A percentile compares a stretch with the other conserved stretches of the same genome.
Evolutionary conservation across 2,888 invertebrate species (phyloP).

Genomic region (Hartigia nigra): DNA sequence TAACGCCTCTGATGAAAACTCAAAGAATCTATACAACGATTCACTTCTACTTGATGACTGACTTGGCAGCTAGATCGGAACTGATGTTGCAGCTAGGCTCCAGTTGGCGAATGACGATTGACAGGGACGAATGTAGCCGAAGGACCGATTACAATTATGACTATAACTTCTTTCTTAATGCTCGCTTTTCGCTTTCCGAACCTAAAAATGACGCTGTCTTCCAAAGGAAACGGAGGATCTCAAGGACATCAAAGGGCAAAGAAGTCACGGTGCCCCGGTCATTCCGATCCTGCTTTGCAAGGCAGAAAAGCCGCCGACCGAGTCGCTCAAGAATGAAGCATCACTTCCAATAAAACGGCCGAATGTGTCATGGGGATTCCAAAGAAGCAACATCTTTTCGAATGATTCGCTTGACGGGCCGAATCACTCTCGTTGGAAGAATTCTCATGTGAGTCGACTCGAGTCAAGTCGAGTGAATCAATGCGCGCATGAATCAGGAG

Average conservation of each 20-base stretch:
- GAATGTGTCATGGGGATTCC: neutral
- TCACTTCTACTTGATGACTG: neutral
- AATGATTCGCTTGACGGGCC: neutral
- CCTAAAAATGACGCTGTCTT: neutral
- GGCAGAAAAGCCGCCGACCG: neutral
- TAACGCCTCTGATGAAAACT: neutral
- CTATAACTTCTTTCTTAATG: conserved; percentile 26
- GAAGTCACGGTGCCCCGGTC: neutral
- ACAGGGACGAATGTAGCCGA: no score
- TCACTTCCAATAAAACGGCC: neutral
- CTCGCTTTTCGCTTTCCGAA: neutral
- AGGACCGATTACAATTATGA: neutral
- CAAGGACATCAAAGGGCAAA: neutral
- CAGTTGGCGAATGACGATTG: no score
- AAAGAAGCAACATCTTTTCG: neutral
- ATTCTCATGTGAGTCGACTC: neutral
- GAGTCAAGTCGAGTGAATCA: conserved; percentile 11
- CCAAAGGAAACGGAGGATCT: neutral
- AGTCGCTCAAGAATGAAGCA: neutral
- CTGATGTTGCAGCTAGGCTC: neutral
- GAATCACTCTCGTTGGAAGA: neutral
- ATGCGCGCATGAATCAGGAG: conserved; percentile 31
- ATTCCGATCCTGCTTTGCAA: neutral
- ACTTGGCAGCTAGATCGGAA: neutral
- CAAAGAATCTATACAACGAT: neutral